Evolutionary conservation across 2,113 vertebrate species (phyloP), one percentile per base, ranked within the genome.

Genomic region (Melanostigma gelatinosum): DNA sequence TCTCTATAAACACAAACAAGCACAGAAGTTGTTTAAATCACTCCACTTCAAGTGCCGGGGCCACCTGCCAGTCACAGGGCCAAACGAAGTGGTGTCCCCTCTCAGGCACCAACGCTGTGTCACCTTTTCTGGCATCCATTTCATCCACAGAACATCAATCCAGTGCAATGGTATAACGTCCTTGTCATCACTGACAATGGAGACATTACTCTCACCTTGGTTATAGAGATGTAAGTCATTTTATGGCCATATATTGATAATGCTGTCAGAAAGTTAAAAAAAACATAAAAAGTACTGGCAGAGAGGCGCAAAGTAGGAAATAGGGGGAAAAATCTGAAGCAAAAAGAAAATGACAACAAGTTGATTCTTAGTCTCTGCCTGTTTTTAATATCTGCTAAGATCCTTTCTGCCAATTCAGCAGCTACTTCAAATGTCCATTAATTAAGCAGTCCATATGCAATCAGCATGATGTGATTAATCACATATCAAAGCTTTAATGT

Each of bases 31-130:
- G 55, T 75, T 71, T 72, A 80, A 82, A 85, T 86, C 79, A 63
- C 60, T 83, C 72, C 83, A 44, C 61, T 82, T 82, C 36, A 48
- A 84, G 83, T 73, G 69, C 36, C 83, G 79, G 16, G 71, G 85
- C 87, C 77, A 89, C 89, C 82, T 82, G 85, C 90, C 92, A 91
- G 74, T 82, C 85, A 87, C 80, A 73, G 38, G 78, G 18, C 69
- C 76, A 72, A 84, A 85, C 74, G 77, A 87, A 82, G 80, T 82
- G 85, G 69, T 78, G 87, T 48, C 65, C 46, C 55, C 76, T 81
- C 76, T 48, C 70, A 84, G 77, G 44, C 61, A 76, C 40, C 46
- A 77, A 72, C 76, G 68, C 85, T 82, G 76, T 67, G 80, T 77
- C 75, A 80, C 75, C 82, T 82, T 83, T 3, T 34, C 85, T 84